Base-by-base conservation (phyloP, 2,888 invertebrate genomes). In the Limenitis camilla region DNA sequence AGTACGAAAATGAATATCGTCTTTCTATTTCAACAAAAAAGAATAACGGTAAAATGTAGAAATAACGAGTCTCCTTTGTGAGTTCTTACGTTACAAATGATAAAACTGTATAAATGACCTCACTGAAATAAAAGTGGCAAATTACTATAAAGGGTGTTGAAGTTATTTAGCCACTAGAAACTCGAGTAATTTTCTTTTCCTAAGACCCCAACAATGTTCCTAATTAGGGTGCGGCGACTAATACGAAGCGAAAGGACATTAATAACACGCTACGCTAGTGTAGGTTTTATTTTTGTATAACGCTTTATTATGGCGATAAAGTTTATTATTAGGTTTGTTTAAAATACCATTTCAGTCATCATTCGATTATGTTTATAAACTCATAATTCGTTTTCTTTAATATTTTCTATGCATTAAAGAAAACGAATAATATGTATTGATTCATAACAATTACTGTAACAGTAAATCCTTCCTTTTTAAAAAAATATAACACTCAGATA, bases 201-300 rank as follows among this genome's bases (percentile, higher is more conserved):
- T 36, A 36, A 45, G 45, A 45, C 45, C 45, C 45, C 45, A 45
- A 45, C 45, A 45, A 45, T 45, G 45, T 45, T 35, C 45, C 36
- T 45, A 45, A 45, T 45, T 45, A 45, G 45, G 45, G 45, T 36
- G 45, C 45, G 45, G 36, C 45, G 36, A 45, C 45, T 45, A 45
- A 45, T 45, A 45, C 36, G 45, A 36, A 36, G 45, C 45, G 45
- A 45, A 44, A 45, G 45, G 36, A 45, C 45, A 45, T 45, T 45
- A 36, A 45, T 36, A 36, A 45, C 36, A 36, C 45, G 45, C 45
- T 45, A 45, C 45, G 45, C 45, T 11, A 45, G 45, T 45, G 45
- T 45, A 45, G 45, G 45, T 45, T 45, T 45, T 45, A 45, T 45
- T 45, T 45, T 45, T 45, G 36, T 36, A 36, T 45, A 29, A 36